Percentiles rank a stretch among this genome's conserved stretches.
Conservation (phyloP, 2,797 vertebrate species). For the Myripristis jacobus region DNA sequence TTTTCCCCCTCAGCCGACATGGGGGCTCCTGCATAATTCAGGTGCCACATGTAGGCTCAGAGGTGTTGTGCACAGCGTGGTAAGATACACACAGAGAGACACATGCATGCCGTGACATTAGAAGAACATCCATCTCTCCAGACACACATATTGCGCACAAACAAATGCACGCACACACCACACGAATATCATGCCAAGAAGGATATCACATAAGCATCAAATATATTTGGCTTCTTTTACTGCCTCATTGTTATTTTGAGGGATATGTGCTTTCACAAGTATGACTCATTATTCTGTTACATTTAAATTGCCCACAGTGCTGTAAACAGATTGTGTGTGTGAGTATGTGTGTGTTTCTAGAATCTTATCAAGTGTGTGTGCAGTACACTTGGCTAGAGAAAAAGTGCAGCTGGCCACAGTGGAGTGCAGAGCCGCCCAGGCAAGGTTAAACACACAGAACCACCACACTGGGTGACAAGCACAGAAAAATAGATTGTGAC, state of each 20-base stretch:
- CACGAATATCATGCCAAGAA: constrained; percentile 9
- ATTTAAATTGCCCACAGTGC: neutral
- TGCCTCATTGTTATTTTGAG: constrained; percentile 5
- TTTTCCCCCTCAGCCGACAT: constrained; percentile 55
- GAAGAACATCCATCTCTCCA: constrained; percentile 31
- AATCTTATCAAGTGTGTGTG: constrained; percentile 17
- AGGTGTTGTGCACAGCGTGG: constrained; percentile 59
- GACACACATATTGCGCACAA: neutral
- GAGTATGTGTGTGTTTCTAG: constrained; percentile 11
- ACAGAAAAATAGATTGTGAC: constrained; percentile 62
- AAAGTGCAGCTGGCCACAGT: constrained; percentile 6
- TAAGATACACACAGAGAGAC: constrained; percentile 46
- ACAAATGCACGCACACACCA: too few species aligned
- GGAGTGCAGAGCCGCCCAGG: constrained; percentile 20
- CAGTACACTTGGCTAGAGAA: constrained; percentile 23
- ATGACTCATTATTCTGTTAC: constrained; percentile 26
- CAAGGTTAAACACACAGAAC: constrained; percentile 16
- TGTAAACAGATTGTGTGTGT: constrained; percentile 22
- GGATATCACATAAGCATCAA: constrained; percentile 1
- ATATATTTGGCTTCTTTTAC: constrained; percentile 2
- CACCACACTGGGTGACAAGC: constrained; percentile 7
- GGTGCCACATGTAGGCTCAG: constrained; percentile 62
- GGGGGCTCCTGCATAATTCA: constrained; percentile 79
- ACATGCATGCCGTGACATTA: constrained; percentile 18
- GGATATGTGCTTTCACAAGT: constrained; percentile 15